Conservation (phyloP, 35 echinoderm and acorn worm genomes). For the Amphiura filiformis region DNA sequence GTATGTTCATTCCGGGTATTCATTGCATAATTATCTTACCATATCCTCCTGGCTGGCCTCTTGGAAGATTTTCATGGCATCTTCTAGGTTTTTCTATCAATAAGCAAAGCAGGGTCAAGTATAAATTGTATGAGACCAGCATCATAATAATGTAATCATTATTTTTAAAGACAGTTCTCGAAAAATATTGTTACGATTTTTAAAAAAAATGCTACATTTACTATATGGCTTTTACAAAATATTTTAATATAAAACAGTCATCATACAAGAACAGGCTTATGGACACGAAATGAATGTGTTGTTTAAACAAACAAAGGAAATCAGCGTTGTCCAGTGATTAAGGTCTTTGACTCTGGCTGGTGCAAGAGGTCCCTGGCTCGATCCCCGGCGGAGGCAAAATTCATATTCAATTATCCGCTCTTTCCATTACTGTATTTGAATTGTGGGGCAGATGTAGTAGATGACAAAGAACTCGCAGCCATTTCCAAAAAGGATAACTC, state of each 20-base stretch:
- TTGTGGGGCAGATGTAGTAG: too few relatives aligned
- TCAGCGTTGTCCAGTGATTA: too few relatives aligned
- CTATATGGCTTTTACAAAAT: background rate
- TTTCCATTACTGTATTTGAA: too few relatives aligned
- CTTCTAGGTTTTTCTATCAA: background rate
- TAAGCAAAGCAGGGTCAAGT: background rate
- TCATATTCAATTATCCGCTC: too few relatives aligned
- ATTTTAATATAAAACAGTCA: background rate
- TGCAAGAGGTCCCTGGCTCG: background rate
- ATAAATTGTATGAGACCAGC: background rate
- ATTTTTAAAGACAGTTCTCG: background rate
- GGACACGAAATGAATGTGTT: background rate
- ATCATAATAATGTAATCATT: background rate
- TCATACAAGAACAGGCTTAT: background rate
- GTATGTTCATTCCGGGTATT: too few relatives aligned
- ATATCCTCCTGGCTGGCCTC: background rate
- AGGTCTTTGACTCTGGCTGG: background rate
- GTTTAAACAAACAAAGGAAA: background rate
- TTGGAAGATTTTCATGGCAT: background rate
- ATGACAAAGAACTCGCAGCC: too few relatives aligned
- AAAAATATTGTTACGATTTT: background rate
- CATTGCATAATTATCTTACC: background rate
- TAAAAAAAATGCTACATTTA: background rate
- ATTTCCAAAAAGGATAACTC: too few relatives aligned
- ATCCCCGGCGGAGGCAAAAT: too few relatives aligned